These are phyloP conservation scores for Ectobius pallidus DNA, from an alignment of 2,888 invertebrate species.

Conservation along the genomic window DNA sequence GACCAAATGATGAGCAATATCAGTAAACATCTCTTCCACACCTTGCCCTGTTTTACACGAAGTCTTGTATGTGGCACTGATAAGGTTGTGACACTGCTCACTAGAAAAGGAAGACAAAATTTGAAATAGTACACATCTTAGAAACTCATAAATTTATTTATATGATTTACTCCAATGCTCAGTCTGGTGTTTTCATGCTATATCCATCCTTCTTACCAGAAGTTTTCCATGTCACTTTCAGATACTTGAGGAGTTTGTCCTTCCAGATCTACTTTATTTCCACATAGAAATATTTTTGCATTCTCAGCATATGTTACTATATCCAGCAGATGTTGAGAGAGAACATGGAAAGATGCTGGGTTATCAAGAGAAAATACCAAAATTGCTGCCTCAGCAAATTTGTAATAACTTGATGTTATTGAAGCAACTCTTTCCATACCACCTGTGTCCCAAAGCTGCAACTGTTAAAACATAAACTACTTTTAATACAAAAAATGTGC, in stretches of 20 bases:
- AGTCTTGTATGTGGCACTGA: constrained; percentile 86
- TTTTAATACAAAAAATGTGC: no score
- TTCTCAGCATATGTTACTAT: constrained; percentile 94
- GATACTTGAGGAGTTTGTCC: constrained; percentile 75
- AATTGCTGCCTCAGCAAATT: constrained; percentile 93
- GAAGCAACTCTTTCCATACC: constrained; percentile 97
- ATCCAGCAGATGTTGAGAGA: constrained; percentile 91
- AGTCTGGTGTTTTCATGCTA: no score
- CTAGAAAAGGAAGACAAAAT: constrained; percentile 57
- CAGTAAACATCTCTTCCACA: constrained; percentile 87
- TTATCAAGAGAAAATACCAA: constrained; percentile 90
- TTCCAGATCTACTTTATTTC: constrained; percentile 87
- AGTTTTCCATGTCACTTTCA: constrained; percentile 86
- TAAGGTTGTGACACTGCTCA: constrained; percentile 90
- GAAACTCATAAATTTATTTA: no score
- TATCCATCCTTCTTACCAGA: constrained; percentile 80
- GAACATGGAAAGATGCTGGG: constrained; percentile 87
- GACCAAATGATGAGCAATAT: constrained; percentile 81
- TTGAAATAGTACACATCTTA: no score
- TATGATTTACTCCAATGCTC: no score
- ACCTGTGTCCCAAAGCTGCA: constrained; percentile 96
- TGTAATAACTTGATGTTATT: constrained; percentile 93
- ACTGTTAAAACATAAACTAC: constrained; percentile 59
- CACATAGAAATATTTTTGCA: constrained; percentile 93
- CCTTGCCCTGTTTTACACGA: constrained; percentile 89